These are phyloP conservation scores for Merops nubicus DNA, from an alignment of 2,113 vertebrate genomes.

Conservation along the genomic window DNA sequence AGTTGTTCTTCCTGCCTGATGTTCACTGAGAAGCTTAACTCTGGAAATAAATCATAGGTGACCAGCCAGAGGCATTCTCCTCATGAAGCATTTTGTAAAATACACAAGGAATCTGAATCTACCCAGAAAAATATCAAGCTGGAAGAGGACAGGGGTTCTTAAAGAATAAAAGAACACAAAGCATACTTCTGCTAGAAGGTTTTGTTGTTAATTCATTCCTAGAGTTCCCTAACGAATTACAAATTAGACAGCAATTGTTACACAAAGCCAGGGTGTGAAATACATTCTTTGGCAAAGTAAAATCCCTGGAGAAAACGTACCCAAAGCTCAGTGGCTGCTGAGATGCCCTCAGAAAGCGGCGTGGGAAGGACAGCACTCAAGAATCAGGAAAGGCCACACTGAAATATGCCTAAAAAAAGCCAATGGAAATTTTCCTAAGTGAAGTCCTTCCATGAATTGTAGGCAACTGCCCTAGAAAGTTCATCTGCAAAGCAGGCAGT, in stretches of 20 bases:
- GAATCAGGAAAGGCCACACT: background rate
- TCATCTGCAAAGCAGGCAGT: background rate
- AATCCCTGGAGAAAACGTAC: background rate
- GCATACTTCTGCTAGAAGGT: background rate
- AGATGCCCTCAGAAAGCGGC: background rate
- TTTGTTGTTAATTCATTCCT: background rate
- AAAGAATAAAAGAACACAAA: background rate
- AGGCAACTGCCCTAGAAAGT: background rate
- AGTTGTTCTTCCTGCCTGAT: no score
- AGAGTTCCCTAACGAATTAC: background rate
- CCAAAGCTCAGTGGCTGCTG: background rate
- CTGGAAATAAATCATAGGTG: no score
- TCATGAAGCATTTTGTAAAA: no score
- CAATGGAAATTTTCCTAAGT: background rate
- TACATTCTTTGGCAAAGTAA: background rate
- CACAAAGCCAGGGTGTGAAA: background rate
- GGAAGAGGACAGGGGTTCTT: background rate
- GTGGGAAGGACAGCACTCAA: background rate
- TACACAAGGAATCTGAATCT: no score
- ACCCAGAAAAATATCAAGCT: background rate
- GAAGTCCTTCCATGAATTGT: background rate
- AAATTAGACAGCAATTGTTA: background rate
- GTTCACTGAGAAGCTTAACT: no score
- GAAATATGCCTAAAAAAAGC: background rate
- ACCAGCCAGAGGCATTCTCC: no score